Evolutionary conservation across 2,113 vertebrate species (phyloP).

Genomic region (Caranx ignobilis): DNA sequence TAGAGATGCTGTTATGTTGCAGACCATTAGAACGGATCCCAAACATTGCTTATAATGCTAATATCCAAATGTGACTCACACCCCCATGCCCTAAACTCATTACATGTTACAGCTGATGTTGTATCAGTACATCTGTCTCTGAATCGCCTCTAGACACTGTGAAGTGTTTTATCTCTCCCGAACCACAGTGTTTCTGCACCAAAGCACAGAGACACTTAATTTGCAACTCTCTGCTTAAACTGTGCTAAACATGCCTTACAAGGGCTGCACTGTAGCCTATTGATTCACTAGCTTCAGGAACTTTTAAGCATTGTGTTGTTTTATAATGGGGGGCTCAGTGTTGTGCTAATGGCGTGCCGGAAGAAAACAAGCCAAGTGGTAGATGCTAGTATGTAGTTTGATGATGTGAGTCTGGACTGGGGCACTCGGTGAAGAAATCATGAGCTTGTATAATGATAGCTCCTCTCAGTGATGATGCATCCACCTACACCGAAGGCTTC

Average conservation of each 20-base stretch:
- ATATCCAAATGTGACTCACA: background rate
- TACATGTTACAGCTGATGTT: constrained; percentile 8
- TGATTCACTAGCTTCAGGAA: constrained; percentile 51
- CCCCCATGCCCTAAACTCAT: background rate
- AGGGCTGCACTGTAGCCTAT: constrained; percentile 31
- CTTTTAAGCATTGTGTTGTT: constrained; percentile 39
- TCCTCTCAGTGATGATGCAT: constrained; percentile 38
- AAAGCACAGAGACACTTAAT: background rate
- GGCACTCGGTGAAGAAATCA: constrained; percentile 26
- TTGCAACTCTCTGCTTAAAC: constrained; percentile 18
- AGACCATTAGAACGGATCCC: background rate
- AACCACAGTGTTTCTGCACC: constrained; percentile 17
- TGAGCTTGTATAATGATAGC: constrained; percentile 44
- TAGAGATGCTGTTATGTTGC: constrained; percentile 6
- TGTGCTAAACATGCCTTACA: constrained; percentile 35
- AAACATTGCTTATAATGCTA: background rate
- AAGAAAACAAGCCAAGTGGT: constrained; percentile 13
- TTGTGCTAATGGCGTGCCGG: constrained; percentile 11
- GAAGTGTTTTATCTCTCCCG: constrained; percentile 6
- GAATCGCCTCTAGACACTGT: constrained; percentile 21
- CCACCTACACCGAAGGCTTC: constrained; percentile 19
- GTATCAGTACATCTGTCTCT: constrained; percentile 36
- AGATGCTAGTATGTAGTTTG: constrained; percentile 19
- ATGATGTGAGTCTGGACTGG: constrained; percentile 27
- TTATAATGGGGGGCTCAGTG: constrained; percentile 34